A percentile compares a stretch with the other conserved stretches of the same genome.
Conservation (phyloP, 1,140 invertebrate genomes). For the Drosophila sproati region DNA sequence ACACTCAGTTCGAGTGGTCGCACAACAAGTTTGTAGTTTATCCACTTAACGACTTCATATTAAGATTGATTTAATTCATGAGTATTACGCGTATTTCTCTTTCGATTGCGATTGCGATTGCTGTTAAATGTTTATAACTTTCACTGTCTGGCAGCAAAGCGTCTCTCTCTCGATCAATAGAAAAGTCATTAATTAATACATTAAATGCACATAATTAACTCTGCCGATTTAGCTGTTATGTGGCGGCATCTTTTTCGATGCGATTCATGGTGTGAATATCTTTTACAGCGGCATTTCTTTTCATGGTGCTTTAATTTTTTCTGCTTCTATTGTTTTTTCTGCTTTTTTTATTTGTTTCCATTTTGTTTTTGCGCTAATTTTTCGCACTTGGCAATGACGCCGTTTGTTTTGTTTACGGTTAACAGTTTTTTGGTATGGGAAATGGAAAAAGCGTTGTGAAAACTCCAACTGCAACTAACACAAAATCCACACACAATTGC, state of each 20-base stretch:
- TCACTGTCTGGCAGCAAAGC: constrained; percentile 41
- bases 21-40: constrained; percentile 59
- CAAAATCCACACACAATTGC: not conserved
- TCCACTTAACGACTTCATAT: constrained; percentile 50
- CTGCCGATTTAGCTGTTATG: constrained; percentile 46
- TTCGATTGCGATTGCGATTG: constrained; percentile 25
- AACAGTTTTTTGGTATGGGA: constrained; percentile 40
- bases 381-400: constrained; percentile 42
- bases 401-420: constrained; percentile 27
- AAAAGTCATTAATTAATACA: constrained; percentile 72
- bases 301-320: constrained; percentile 3
- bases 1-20: constrained; percentile 18
- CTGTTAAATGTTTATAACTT: constrained; percentile 68
- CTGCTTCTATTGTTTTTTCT: not conserved
- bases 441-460: constrained; percentile 42
- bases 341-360: not conserved
- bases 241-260: constrained; percentile 9
- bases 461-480: constrained; percentile 35
- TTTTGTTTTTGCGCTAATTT: constrained; percentile 9
- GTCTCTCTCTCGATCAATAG: constrained; percentile 49
- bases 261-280: constrained; percentile 39
- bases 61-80: constrained; percentile 35
- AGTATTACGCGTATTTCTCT: constrained; percentile 31
- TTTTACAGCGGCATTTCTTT: constrained; percentile 13
- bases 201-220: constrained; percentile 76